These are phyloP conservation scores for Rallus crepitans DNA, from an alignment of 2,797 vertebrate genomes.

Conservation along the genomic window DNA sequence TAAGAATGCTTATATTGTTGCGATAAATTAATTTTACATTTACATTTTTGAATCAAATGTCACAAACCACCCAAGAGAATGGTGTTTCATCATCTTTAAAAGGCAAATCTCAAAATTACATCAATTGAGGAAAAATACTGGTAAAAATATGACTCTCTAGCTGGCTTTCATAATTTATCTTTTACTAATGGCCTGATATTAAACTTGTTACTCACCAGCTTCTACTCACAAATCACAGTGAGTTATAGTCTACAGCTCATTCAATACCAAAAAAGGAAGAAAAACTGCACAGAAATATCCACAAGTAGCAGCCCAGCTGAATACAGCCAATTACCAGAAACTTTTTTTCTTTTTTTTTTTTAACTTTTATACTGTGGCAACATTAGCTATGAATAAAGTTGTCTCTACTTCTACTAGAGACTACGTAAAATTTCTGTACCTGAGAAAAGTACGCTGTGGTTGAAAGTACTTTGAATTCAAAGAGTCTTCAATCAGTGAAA, in stretches of 20 bases:
- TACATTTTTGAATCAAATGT: neutral
- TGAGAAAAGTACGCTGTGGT: neutral
- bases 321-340: neutral
- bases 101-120: neutral
- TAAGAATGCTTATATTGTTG: neutral
- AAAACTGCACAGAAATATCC: neutral
- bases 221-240: neutral
- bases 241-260: neutral
- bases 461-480: neutral
- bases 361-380: neutral
- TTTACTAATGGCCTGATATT: neutral
- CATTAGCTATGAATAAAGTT: neutral
- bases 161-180: neutral
- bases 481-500: neutral
- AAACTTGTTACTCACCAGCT: neutral
- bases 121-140: neutral
- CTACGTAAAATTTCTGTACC: neutral
- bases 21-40: neutral
- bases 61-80: neutral
- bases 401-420: neutral
- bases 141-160: neutral
- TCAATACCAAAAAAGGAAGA: slow-evolving; percentile 26
- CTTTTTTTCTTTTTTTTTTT: neutral
- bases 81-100: neutral
- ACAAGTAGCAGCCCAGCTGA: neutral